phyloP scores from a whole-genome alignment of 2,113 vertebrate genomes.

The Pterocles burchelli region DNA sequence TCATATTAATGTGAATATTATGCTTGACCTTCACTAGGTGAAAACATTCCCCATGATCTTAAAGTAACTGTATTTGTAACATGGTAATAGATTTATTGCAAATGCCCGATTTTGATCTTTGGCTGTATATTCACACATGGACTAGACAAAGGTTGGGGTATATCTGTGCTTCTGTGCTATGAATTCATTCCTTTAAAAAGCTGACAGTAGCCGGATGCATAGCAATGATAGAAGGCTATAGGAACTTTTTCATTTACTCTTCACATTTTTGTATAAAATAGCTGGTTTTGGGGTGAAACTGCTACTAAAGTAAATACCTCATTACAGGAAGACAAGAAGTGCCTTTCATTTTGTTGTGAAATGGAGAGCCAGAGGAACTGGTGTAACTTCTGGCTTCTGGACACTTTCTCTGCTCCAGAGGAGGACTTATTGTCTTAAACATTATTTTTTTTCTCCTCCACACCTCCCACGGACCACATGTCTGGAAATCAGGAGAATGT shows the following conservation, averaged over 20 bases:
- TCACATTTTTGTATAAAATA: background rate
- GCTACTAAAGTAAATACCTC: background rate
- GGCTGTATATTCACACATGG: background rate
- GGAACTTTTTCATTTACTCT: background rate
- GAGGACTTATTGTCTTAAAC: background rate
- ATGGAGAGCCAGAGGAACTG: background rate
- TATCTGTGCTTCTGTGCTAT: background rate
- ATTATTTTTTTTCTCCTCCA: background rate
- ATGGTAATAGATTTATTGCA: background rate
- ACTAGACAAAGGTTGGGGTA: background rate
- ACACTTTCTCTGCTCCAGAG: background rate
- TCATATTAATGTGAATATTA: background rate
- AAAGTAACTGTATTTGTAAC: background rate
- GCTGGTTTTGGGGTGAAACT: background rate
- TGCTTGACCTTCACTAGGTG: background rate
- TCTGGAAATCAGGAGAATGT: background rate
- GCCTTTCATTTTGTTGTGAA: background rate
- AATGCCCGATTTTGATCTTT: background rate
- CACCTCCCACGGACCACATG: background rate
- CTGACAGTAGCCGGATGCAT: background rate
- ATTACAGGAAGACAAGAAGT: background rate
- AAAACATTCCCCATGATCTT: background rate
- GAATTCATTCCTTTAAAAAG: background rate
- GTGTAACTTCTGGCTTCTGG: background rate
- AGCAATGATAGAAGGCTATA: background rate